A percentile compares a stretch with the other conserved stretches of the same genome.
These are phyloP conservation scores for Triops longicaudatus DNA, from an alignment of 1,140 invertebrate genomes.

Conservation along the genomic window DNA sequence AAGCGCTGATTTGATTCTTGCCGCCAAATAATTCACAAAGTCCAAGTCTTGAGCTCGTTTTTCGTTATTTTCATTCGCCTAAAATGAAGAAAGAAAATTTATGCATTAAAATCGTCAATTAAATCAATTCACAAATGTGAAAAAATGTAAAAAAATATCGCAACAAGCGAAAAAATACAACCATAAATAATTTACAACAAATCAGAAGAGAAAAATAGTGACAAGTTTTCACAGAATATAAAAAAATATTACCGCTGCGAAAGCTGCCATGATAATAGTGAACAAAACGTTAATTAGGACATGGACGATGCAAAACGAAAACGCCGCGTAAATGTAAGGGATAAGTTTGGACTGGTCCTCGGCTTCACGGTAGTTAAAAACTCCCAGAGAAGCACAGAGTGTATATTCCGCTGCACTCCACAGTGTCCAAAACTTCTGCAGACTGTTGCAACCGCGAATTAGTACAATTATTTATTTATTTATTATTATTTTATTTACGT, in stretches of 20 bases:
- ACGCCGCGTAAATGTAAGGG: slow-evolving; percentile 2
- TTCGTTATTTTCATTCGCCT: background rate
- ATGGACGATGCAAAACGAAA: background rate
- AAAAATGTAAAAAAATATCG: no score
- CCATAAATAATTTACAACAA: no score
- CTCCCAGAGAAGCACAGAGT: background rate
- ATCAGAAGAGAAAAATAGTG: background rate
- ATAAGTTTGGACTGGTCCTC: background rate
- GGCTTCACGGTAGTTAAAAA: background rate
- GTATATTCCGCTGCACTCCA: background rate
- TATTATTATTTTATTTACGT: no score
- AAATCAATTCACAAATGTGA: no score
- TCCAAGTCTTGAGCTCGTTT: slow-evolving; percentile 7
- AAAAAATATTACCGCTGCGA: slow-evolving; percentile 6
- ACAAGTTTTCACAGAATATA: background rate
- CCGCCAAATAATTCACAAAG: background rate
- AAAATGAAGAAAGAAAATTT: no score
- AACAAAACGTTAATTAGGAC: slow-evolving; percentile 8
- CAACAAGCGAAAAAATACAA: no score
- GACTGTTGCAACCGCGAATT: background rate
- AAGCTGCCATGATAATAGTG: slow-evolving; percentile 16
- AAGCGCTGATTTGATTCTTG: background rate
- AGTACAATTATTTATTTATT: no score
- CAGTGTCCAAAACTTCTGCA: background rate
- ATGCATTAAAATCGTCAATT: no score